These are phyloP conservation scores for Hozukius guyotensis DNA, from an alignment of 2,797 vertebrate genomes.

Conservation along the genomic window DNA sequence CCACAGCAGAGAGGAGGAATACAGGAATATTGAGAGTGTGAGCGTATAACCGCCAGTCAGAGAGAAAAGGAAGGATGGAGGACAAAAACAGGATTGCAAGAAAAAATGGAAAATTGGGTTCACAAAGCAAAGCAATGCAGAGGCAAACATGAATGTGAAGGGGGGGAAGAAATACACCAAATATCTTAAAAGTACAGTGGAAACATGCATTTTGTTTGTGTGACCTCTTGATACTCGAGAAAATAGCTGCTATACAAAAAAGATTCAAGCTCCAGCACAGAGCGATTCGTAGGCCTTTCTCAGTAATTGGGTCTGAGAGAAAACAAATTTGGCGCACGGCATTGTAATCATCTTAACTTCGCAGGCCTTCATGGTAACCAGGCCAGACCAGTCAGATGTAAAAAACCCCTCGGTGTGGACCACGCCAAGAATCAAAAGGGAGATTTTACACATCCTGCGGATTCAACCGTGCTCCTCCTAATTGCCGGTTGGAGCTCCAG, in stretches of 20 bases:
- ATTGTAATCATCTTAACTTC: conserved; percentile 73
- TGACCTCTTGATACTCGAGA: conserved; percentile 21
- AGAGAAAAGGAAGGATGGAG: conserved; percentile 38
- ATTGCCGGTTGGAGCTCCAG: conserved; percentile 80
- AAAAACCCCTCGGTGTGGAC: conserved; percentile 1
- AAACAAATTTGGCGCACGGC: conserved; percentile 64
- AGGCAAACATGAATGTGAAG: conserved; percentile 18
- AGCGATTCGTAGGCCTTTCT: conserved; percentile 9
- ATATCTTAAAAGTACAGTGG: conserved; percentile 15
- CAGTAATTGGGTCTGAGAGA: conserved; percentile 49
- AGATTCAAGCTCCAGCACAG: conserved; percentile 26
- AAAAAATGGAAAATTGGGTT: conserved; percentile 46
- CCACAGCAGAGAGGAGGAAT: conserved; percentile 67
- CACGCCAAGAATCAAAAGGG: conserved; percentile 73
- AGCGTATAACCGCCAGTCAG: conserved; percentile 55
- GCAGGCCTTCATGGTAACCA: conserved; percentile 68
- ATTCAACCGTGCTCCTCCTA: conserved; percentile 77
- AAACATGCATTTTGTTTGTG: conserved; percentile 18
- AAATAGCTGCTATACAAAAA: conserved; percentile 16
- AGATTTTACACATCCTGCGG: conserved; percentile 79
- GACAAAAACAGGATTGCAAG: conserved; percentile 17
- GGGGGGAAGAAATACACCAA: background rate
- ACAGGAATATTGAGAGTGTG: conserved; percentile 60
- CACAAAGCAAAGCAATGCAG: conserved; percentile 34
- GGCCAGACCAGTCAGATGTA: conserved; percentile 53